Conservation (phyloP, 2,888 invertebrate species). For the Coelinius sp. region DNA sequence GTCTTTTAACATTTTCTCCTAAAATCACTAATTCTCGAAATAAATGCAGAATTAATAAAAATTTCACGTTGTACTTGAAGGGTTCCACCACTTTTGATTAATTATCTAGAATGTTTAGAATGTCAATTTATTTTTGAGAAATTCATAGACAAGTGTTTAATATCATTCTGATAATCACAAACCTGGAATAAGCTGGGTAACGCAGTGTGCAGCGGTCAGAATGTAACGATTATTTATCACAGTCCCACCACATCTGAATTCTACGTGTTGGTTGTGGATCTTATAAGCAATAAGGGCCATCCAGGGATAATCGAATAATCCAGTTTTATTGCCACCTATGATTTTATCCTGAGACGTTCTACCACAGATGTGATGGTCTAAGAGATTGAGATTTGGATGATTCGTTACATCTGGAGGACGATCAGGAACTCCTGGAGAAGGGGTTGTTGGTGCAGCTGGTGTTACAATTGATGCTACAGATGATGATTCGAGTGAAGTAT, state of each 20-base stretch:
- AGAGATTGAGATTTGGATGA: constrained; percentile 67
- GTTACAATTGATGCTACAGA: no score
- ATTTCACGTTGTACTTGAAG: neutral
- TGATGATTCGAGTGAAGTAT: no score
- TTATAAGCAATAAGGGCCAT: constrained; percentile 80
- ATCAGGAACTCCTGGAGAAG: neutral
- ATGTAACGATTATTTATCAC: constrained; percentile 74
- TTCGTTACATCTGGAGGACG: constrained; percentile 64
- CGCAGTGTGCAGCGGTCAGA: constrained; percentile 76
- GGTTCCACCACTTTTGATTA: neutral
- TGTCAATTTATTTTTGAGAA: neutral
- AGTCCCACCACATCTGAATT: constrained; percentile 70
- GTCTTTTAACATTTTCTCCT: no score
- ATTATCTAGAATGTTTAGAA: neutral
- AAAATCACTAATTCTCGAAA: neutral
- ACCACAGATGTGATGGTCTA: constrained; percentile 74
- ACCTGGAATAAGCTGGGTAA: constrained; percentile 64
- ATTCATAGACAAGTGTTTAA: neutral
- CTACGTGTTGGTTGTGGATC: constrained; percentile 50
- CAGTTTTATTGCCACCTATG: constrained; percentile 76
- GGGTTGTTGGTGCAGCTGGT: neutral
- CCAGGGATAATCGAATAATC: constrained; percentile 81
- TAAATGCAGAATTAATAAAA: neutral
- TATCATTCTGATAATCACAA: constrained; percentile 22
- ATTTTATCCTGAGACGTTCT: constrained; percentile 73